A percentile compares a stretch with the other conserved stretches of the same genome.
Conservation (phyloP, 2,797 vertebrate genomes). For the Philypnodon macrostomus region DNA sequence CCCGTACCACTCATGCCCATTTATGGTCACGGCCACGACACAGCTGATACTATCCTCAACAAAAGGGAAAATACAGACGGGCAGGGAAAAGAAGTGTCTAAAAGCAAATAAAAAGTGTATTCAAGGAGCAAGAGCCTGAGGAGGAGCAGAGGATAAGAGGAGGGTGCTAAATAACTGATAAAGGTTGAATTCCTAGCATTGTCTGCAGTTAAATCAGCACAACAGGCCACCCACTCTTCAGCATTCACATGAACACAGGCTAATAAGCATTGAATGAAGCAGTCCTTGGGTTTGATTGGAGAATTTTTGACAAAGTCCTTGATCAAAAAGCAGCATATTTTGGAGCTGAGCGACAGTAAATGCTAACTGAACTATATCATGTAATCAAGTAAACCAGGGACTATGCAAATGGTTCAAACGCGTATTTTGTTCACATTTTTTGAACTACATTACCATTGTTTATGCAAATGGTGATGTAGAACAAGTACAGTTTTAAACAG, state of each 20-base stretch:
- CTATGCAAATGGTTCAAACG: too few relatives aligned
- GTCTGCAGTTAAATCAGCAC: conserved; percentile 50
- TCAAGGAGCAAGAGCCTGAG: conserved; percentile 18
- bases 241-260: conserved; percentile 18
- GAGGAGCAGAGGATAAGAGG: conserved; percentile 36
- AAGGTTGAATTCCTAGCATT: conserved; percentile 70
- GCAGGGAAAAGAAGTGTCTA: conserved; percentile 13
- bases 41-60: conserved; percentile 39
- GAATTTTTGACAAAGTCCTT: too few relatives aligned
- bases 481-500: too few relatives aligned
- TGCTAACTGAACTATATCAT: too few relatives aligned
- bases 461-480: too few relatives aligned
- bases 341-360: too few relatives aligned
- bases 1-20: conserved; percentile 53
- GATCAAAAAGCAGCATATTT: too few relatives aligned
- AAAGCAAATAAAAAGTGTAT: conserved; percentile 40
- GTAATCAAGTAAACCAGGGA: too few relatives aligned
- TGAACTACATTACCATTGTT: too few relatives aligned
- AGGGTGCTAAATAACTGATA: conserved; percentile 50
- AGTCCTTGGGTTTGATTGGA: conserved; percentile 7
- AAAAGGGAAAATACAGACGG: conserved; percentile 31
- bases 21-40: conserved; percentile 62
- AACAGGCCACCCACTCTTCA: conserved; percentile 46
- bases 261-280: conserved; percentile 25
- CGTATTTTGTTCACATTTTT: too few relatives aligned